Percentiles rank a stretch among this genome's conserved stretches.
Evolutionary conservation across 2,113 vertebrate species (phyloP).

Genomic region (Maccullochella peelii): DNA sequence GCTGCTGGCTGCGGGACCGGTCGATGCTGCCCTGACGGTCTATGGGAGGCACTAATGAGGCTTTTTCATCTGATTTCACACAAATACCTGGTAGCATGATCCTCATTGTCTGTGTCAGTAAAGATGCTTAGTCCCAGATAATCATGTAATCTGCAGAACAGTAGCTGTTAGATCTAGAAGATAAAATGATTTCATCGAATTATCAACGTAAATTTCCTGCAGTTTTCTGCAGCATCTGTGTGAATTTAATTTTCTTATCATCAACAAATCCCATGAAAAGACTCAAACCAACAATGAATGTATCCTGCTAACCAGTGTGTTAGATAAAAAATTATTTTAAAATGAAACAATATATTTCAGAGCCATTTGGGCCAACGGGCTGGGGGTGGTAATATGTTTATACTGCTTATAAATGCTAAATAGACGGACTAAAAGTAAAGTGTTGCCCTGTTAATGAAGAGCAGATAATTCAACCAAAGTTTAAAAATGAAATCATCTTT

Average conservation of each 20-base stretch:
- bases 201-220: not conserved
- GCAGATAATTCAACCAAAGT: too few relatives aligned
- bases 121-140: not conserved
- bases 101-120: accelerated
- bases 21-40: not conserved
- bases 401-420: not conserved
- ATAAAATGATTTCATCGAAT: not conserved
- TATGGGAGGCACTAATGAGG: conserved; percentile 21
- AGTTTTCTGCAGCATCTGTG: too few relatives aligned
- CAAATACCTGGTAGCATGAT: not conserved
- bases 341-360: too few relatives aligned
- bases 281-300: too few relatives aligned
- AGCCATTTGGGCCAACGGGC: too few relatives aligned
- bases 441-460: too few relatives aligned
- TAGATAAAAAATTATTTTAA: too few relatives aligned
- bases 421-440: not conserved
- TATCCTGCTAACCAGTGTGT: not conserved
- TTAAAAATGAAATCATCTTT: too few relatives aligned
- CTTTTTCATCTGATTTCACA: not conserved
- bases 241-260: too few relatives aligned
- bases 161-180: not conserved
- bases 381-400: too few relatives aligned
- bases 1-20: not conserved
- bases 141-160: not conserved
- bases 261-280: too few relatives aligned